Base-by-base conservation (phyloP, 2,113 vertebrate genomes). In the Oenanthe oenanthe region DNA sequence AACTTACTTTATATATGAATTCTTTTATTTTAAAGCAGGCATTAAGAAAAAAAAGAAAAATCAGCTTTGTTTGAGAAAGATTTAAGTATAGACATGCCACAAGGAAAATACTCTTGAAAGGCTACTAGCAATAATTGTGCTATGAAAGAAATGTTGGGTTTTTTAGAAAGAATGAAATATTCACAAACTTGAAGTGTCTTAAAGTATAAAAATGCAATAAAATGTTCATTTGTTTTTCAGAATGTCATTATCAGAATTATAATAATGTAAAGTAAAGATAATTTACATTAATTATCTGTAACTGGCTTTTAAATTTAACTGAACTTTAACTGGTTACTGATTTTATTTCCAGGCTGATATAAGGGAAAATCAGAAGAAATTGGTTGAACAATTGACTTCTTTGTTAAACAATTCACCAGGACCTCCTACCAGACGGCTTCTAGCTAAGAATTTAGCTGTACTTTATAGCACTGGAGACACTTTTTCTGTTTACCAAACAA, bases 391-490 rank as follows among this genome's bases (percentile, higher is more conserved):
- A 90, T 97, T 99, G 85, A 97, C 97, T 7, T 97, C 83, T 73
- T 94, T 99, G 94, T 97, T 99, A 97, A 98, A 96, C 56, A 98
- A 97, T 80, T 98, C 99, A 34, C 99, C 99, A 10, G 99, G 99
- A n/a, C 98, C 99, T 56, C 98, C 99, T 56, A 98, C 98, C 45
- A 99, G 99, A 58, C 97, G 98, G 84, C 98, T 99, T 56, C 89
- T 99, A 92, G 99, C 99, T 82, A 97, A 98, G 89, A 99, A 99
- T 95, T 92, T 99, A 83, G 98, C 98, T 51, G 89, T 98, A 89
- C 97, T 99, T n/a, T 99, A 99, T 96, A 97, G 98, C 82, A 94
- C 98, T 89, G 99, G 99, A 93, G 99, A 99, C 95, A 98, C 98
- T 11, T 97, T 99, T 63, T 97, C 98, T 85, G 98, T 98, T 93